Percentiles rank a stretch among this genome's conserved stretches.
Evolutionary conservation across 1,140 invertebrate species (phyloP).

Genomic region (Homarus americanus): DNA sequence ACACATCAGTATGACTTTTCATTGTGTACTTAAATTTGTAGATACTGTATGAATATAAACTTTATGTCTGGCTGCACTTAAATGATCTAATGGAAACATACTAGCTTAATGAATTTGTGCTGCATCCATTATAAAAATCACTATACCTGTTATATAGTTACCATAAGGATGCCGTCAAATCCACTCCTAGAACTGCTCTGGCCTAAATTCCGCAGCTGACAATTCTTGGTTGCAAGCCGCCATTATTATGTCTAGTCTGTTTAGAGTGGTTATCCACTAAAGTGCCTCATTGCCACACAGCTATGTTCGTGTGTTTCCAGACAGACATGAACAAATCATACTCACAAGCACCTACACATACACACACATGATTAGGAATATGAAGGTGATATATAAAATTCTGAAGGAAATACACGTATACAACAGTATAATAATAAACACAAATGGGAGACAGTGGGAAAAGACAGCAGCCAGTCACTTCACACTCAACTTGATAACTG

Average conservation of each 20-base stretch:
- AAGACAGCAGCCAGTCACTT: slow-evolving; percentile 17
- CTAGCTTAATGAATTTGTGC: slow-evolving; percentile 63
- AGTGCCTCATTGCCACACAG: slow-evolving; percentile 61
- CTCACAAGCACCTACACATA: neutral
- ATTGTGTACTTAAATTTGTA: neutral
- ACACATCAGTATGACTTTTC: neutral
- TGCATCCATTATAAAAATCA: slow-evolving; percentile 70
- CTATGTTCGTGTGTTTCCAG: slow-evolving; percentile 57
- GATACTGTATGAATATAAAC: no score
- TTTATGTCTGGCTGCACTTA: neutral
- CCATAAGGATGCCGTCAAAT: slow-evolving; percentile 66
- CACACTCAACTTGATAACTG: slow-evolving; percentile 37
- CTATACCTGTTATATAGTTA: slow-evolving; percentile 75
- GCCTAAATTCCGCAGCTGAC: slow-evolving; percentile 70
- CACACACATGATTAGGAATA: slow-evolving; percentile 19
- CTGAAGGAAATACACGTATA: slow-evolving; percentile 9
- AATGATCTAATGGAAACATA: slow-evolving; percentile 46
- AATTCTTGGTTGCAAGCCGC: slow-evolving; percentile 71
- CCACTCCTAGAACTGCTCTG: slow-evolving; percentile 70
- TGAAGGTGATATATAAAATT: slow-evolving; percentile 23
- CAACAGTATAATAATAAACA: neutral
- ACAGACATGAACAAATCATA: slow-evolving; percentile 32
- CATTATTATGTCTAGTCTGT: slow-evolving; percentile 72
- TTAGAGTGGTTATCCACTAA: slow-evolving; percentile 68
- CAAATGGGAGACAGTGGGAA: slow-evolving; percentile 19